Evolutionary conservation across 2,113 vertebrate genomes (phyloP).

Genomic region (Grammomys surdaster): DNA sequence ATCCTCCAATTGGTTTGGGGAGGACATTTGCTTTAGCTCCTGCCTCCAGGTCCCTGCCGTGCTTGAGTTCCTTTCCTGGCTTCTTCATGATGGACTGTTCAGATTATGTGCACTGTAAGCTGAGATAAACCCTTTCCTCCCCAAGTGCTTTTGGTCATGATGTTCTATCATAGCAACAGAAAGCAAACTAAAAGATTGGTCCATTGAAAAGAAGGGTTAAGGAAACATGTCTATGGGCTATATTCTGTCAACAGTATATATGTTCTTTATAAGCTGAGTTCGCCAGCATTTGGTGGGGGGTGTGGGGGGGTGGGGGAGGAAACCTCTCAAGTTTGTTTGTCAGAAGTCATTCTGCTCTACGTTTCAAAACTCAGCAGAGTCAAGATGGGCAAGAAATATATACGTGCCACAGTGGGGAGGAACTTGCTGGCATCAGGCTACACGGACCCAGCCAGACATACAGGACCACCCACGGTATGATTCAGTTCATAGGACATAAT

Average conservation of each 20-base stretch:
- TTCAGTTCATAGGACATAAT: background rate
- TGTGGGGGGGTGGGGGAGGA: fast-evolving
- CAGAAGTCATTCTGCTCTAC: background rate
- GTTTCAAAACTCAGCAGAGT: background rate
- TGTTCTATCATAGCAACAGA: background rate
- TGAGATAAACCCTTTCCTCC: background rate
- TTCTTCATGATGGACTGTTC: background rate
- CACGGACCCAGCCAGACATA: background rate
- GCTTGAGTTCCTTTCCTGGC: background rate
- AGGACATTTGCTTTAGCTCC: background rate
- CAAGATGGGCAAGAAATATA: fast-evolving
- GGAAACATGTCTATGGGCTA: fast-evolving
- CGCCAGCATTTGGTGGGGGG: fast-evolving
- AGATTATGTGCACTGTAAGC: background rate
- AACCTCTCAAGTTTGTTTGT: no score
- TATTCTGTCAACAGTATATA: background rate
- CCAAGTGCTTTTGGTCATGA: background rate
- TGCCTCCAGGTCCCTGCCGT: background rate
- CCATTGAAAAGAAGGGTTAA: background rate
- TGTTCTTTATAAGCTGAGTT: no score
- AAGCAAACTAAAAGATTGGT: background rate
- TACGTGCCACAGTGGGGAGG: fast-evolving
- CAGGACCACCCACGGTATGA: background rate
- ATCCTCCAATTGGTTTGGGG: no score
- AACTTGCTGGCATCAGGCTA: fast-evolving